Base-by-base conservation (phyloP, 1,140 invertebrate genomes). In the Zeugodacus cucurbitae region DNA sequence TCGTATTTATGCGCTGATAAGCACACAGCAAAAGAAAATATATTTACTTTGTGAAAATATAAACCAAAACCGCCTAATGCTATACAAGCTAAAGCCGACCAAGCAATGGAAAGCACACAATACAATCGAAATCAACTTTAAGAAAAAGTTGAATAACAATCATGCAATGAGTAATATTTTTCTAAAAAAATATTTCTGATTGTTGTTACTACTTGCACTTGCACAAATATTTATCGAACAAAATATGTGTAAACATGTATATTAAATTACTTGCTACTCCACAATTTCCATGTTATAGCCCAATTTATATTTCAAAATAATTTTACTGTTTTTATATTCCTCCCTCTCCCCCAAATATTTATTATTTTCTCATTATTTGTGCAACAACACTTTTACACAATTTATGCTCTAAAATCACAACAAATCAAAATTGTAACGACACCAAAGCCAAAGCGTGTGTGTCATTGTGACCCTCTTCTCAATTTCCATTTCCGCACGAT, bases 1-100 rank as follows among this genome's bases (percentile, higher is more conserved):
- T 41, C 67, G 8, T 26, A 86, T 86, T 86, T 86, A 86, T 54
- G 82, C 82, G 82, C 82, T 86, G 82, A 86, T 86, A 86, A 86
- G 82, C 82, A 34, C 67, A 87, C n/a, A 62, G n/a, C 3, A 62
- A 62, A 8, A 26, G 2, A 62, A 62, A 62, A 8, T 54, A 2
- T 3, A 17, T 54, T 4, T 62, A 67, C 11, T 3, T 32, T 14
- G 8, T 67, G 29, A 67, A 32, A 32, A 67, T 11, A 29, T 7
- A 32, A 17, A 17, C 6, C 10, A 34, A 10, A 64, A 67, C 2
- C 32, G 29, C 29, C 1, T 14, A 17, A 67, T 3, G 29, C 62
- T 20, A 17, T 4, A 54, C 14, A 67, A 32, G 14, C 62, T 67
- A 4, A 11, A 67, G 26, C 62, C 29, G 29, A 17, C 10, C 11